Evolutionary conservation across 2,888 invertebrate species (phyloP), one percentile per base, ranked within the genome.

Genomic region (Patella pellucida): DNA sequence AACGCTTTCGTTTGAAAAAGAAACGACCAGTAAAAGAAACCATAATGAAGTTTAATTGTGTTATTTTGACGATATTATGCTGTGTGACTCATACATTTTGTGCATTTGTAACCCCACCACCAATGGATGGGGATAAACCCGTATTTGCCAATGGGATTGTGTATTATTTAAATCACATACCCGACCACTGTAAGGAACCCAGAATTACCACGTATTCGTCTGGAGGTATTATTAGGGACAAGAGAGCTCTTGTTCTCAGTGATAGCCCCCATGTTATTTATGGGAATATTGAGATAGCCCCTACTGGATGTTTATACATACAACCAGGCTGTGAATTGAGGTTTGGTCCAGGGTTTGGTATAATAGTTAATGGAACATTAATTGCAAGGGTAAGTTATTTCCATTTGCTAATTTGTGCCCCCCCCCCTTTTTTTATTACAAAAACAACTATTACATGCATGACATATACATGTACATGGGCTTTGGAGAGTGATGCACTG

Each of bases 311-410:
- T 76, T 92, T 99, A 85, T 93, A 95, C 74, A 94, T 99, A 77
- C 96, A 97, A 89, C 94, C 97, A 16, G 99, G 98, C 50, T 97
- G 97, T 0, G 95, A 95, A 86, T 92, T 99, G 74, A 93, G 95
- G 84, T 97, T 99, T 91, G 95, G 95, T 7, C 96, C 98, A 3
- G 96, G 97, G 92, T 94, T 96, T 85, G 98, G 98, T 80, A 94
- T 99, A 88, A 97, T 96, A 51, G 95, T 99, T 69, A 94, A 95
- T 87, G 99, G 99, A 84, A 94, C 95, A 82, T 92, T 99, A 52
- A 94, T 94, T 77, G 98, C 98, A 75, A 94, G 95, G 94, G 98
- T 98, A 93, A 94, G 87, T 94, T 23, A 41, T 41, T 41, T 41
- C 41, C 9, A 41, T 41, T 41, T 41, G 0, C 41, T 41, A 41